phyloP scores from a whole-genome alignment of 2,113 vertebrate genomes.

The Stegastes partitus region DNA sequence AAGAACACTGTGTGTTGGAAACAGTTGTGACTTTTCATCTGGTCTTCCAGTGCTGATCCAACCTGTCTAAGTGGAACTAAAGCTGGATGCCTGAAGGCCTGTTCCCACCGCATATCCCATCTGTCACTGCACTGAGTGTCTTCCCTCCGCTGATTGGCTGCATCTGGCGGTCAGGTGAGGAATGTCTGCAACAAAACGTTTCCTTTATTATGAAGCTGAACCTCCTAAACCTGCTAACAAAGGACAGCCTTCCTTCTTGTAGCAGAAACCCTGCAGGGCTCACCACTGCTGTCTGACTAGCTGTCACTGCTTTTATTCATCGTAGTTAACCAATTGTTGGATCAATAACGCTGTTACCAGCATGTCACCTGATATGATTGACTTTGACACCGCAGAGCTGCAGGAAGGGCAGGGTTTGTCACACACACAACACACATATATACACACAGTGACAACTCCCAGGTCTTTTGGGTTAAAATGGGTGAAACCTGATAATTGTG shows the following conservation, averaged over 20 bases:
- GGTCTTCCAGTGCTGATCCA: conserved; percentile 5
- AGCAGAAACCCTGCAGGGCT: conserved; percentile 21
- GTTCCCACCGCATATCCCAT: conserved; percentile 52
- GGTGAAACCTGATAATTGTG: conserved; percentile 1
- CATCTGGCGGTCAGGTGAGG: conserved; percentile 39
- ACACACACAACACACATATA: background rate
- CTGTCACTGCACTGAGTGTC: conserved; percentile 16
- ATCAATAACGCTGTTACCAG: conserved; percentile 30
- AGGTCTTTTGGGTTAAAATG: background rate
- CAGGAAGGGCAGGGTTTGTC: conserved; percentile 14
- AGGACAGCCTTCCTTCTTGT: conserved; percentile 1
- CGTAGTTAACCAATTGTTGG: conserved; percentile 33
- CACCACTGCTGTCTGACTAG: conserved; percentile 22
- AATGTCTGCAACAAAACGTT: conserved; percentile 26
- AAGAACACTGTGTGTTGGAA: background rate
- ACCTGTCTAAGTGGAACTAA: conserved; percentile 38
- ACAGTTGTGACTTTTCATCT: conserved; percentile 8
- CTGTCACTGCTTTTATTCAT: conserved; percentile 48
- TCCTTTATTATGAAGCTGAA: conserved; percentile 23
- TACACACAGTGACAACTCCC: too few relatives aligned
- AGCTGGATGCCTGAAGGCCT: conserved; percentile 35
- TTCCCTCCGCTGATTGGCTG: background rate
- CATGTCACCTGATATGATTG: conserved; percentile 44
- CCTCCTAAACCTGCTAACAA: conserved; percentile 42
- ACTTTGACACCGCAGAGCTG: conserved; percentile 38